These are phyloP conservation scores for Ochropleura leucogaster DNA, from an alignment of 2,888 invertebrate species.

Conservation along the genomic window DNA sequence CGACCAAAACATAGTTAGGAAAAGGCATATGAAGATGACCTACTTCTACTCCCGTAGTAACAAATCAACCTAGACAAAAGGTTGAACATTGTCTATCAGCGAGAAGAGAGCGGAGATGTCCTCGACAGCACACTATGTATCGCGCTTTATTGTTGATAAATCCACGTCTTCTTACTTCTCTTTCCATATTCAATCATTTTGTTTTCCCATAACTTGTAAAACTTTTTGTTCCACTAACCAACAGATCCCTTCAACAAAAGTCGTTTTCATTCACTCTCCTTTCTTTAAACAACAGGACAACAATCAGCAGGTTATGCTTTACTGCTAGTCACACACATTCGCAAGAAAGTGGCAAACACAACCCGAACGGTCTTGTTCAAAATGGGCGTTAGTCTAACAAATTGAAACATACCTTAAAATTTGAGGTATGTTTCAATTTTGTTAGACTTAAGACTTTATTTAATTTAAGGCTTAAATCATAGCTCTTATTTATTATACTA, in stretches of 20 bases:
- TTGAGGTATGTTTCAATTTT: no score
- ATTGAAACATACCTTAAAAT: no score
- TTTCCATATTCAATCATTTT: no score
- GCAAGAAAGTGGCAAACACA: no score
- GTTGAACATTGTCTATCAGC: neutral
- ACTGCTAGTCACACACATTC: neutral
- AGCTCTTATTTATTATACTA: no score
- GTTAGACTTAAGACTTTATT: no score
- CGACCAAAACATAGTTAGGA: neutral
- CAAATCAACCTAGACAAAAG: neutral
- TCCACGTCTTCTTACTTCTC: no score
- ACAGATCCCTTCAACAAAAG: neutral
- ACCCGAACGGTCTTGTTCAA: no score
- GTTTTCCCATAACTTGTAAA: neutral
- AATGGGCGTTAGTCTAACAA: no score
- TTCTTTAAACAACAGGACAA: neutral
- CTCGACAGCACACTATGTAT: neutral
- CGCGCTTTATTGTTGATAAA: neutral
- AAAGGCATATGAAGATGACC: neutral
- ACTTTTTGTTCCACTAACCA: neutral
- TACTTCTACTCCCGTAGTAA: neutral
- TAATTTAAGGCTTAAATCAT: no score
- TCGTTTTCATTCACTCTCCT: neutral
- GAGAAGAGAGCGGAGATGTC: neutral
- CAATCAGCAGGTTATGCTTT: neutral